Conservation (phyloP, 2,113 vertebrate species). For the Petrocephalus microphthalmus region DNA sequence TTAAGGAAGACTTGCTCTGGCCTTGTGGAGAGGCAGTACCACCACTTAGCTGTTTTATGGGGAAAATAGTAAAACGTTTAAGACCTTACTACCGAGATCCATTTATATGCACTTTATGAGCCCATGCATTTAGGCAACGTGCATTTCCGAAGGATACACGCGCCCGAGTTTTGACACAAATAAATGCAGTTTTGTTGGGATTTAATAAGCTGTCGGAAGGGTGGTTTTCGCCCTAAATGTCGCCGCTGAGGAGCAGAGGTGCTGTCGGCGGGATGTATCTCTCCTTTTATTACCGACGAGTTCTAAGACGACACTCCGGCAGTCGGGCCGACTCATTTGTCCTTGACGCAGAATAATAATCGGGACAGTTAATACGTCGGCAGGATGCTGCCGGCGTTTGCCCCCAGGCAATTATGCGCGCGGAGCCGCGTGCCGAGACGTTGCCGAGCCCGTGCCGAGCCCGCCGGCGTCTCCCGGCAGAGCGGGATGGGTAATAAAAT, state of each 20-base stretch:
- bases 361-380: conserved; percentile 54
- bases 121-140: not conserved
- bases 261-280: conserved; percentile 39
- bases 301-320: conserved; percentile 49
- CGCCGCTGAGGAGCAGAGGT: conserved; percentile 36
- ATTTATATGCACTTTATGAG: not conserved
- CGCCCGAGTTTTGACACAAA: not conserved
- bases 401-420: conserved; percentile 57
- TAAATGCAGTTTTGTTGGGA: not conserved
- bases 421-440: conserved; percentile 55
- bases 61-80: not conserved
- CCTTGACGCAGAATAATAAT: conserved; percentile 64
- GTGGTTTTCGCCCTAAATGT: conserved; percentile 48
- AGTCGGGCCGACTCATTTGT: conserved; percentile 51
- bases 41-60: not conserved
- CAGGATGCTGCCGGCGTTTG: conserved; percentile 48
- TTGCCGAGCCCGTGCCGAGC: conserved; percentile 49
- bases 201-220: conserved; percentile 46
- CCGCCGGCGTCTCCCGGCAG: conserved; percentile 52
- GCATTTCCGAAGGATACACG: not conserved
- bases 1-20: not conserved
- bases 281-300: conserved; percentile 43
- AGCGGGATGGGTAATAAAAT: conserved; percentile 58
- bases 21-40: not conserved
- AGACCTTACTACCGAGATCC: not conserved